Evolutionary conservation across 2,113 vertebrate genomes (phyloP).

Genomic region (Nematolebias whitei): DNA sequence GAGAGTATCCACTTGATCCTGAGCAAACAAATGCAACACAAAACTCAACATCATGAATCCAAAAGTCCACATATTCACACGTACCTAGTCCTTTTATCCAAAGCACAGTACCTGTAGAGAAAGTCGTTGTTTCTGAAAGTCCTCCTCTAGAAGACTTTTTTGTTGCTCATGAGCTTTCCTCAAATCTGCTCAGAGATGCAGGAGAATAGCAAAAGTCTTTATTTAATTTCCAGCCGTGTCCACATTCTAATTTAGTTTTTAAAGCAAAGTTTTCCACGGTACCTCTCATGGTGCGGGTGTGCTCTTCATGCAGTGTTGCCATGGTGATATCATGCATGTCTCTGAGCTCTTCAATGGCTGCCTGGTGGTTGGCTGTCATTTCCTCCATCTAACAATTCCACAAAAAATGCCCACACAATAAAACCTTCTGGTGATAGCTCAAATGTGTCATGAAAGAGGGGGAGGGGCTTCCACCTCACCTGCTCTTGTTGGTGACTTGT

Average conservation of each 20-base stretch:
- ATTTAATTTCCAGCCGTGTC: neutral
- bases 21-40: conserved; percentile 17
- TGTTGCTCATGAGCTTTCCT: conserved; percentile 89
- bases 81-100: neutral
- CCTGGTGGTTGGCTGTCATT: conserved; percentile 84
- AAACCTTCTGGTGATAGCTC: conserved; percentile 1
- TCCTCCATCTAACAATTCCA: conserved; percentile 85
- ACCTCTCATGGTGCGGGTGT: conserved; percentile 90
- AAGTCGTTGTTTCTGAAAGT: conserved; percentile 90
- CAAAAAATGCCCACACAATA: conserved; percentile 12
- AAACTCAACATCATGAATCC: neutral
- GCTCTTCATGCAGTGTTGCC: conserved; percentile 87
- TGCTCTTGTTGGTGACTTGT: conserved; percentile 81
- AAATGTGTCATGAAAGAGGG: neutral
- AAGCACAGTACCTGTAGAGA: conserved; percentile 84
- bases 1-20: conserved; percentile 97
- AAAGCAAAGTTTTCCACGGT: conserved; percentile 4
- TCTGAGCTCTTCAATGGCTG: conserved; percentile 85
- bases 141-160: conserved; percentile 88
- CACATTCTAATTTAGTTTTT: neutral
- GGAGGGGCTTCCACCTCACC: too few relatives aligned
- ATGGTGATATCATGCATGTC: conserved; percentile 86
- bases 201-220: neutral
- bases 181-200: conserved; percentile 79
- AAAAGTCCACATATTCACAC: neutral